Evolutionary conservation across 2,113 vertebrate genomes (phyloP), one percentile per base, ranked within the genome.

Genomic region (Irena cyanogastra): DNA sequence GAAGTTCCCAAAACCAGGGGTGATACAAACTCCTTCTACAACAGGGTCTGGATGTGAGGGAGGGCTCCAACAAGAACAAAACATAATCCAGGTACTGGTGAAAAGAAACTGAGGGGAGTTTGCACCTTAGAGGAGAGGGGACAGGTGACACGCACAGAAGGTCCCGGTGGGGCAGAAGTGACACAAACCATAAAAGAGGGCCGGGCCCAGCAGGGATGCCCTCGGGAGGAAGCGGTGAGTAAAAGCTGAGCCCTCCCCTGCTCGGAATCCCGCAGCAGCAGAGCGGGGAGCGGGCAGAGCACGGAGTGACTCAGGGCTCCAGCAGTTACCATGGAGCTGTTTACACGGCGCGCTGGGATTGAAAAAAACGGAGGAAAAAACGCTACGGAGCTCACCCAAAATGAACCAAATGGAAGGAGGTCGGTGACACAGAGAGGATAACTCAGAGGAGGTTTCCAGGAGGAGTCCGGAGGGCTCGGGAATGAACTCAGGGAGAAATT

Each of bases 231-330:
- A 87, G 42, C 0, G 0, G 2, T 86, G 90, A 88, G 93, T 41
- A 60, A 45, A 16, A 4, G 16, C 69, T 21, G 72, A 44, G 71
- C 47, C 39, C 60, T 66, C 35, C 41, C 53, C 79, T 66, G 53
- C 63, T 47, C 87, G 82, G 37, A 49, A 37, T 61, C 74, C 5
- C 15, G 10, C 54, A 35, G 80, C 2, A 33, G 75, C 78, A 15
- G 82, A 79, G 63, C 65, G 42, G 76, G 5, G 47, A 83, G 45
- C n/a, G 7, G 80, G 77, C 87, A 70, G 68, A 26, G 12, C 15
- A 39, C 88, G 7, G 3, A 22, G 2, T 96, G 96, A 94, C 59
- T 97, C 95, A 96, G 17, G 50, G 44, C 90, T 65, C 69, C 92
- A 41, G 69, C 3, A 13, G 85, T 96, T 49, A 45, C 94, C 13